Base-by-base conservation (phyloP, 1,140 invertebrate species). In the Mylabris phalerata region DNA sequence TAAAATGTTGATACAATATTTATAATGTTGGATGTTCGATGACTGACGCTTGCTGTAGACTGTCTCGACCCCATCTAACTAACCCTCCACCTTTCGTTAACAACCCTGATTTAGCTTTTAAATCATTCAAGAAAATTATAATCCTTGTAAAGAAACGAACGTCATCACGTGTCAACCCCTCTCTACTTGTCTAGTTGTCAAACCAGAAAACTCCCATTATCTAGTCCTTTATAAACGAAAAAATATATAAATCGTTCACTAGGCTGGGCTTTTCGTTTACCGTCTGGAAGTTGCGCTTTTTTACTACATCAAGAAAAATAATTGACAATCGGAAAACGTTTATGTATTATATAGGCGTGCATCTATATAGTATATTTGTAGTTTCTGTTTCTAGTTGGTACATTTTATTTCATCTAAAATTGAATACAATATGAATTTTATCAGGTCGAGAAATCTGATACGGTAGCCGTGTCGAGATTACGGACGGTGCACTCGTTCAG, bases 371-470 rank as follows among this genome's bases (percentile, higher is more conserved):
- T 9, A 41, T 41, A 39, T 41, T 3, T 19, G 6, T 39, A n/a
- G 27, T 41, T 32, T 26, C 19, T 57, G 2, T 32, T 32, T 32
- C 32, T 32, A 32, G 32, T 32, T 32, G 32, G 32, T 32, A 32
- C 3, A 32, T 32, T 19, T 57, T 57, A 57, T 57, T 57, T 40
- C 19, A 11, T 11, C 27, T 4, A 9, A 49, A 57, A 49, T 48
- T 57, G 47, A 57, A 57, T 44, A 57, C 46, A 57, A 57, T 57
- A 57, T 49, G 55, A 57, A 32, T 47, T 57, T 57, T 57, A 57
- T 57, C 55, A 32, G 41, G 39, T 42, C 38, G 47, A 44, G 41
- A 48, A 54, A 54, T 54, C 51, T 54, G 51, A 54, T 54, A 54
- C 43, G 7, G 42, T 27, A 54, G 25, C 26, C 4, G 42, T 26